These are phyloP conservation scores for Drosophila kanapiae DNA, from an alignment of 1,140 invertebrate species.

Conservation along the genomic window DNA sequence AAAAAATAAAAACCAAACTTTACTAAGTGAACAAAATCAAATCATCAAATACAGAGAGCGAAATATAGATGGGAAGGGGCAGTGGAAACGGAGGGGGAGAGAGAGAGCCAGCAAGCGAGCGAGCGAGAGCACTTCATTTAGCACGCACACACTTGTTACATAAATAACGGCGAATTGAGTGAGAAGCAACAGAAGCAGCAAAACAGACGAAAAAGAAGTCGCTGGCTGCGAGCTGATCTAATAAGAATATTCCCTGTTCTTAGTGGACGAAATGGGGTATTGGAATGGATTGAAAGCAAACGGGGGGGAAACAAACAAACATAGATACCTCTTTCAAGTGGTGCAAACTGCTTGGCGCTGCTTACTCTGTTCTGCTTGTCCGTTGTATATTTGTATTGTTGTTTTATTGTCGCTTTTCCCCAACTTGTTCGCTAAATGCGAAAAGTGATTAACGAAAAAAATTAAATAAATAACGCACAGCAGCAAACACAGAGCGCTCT, in stretches of 20 bases:
- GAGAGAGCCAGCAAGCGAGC: slow-evolving; percentile 14
- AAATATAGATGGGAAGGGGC: background rate
- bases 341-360: slow-evolving; percentile 69
- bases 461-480: slow-evolving; percentile 64
- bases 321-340: slow-evolving; percentile 67
- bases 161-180: slow-evolving; percentile 81
- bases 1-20: slow-evolving; percentile 43
- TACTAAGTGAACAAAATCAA: slow-evolving; percentile 53
- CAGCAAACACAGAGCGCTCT: slow-evolving; percentile 48
- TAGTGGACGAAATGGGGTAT: slow-evolving; percentile 30
- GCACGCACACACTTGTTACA: slow-evolving; percentile 80
- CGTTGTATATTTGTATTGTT: slow-evolving; percentile 54
- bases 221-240: slow-evolving; percentile 65
- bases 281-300: background rate
- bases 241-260: slow-evolving; percentile 56
- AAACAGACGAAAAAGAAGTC: slow-evolving; percentile 66
- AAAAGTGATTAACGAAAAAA: slow-evolving; percentile 71
- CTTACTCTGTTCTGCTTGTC: slow-evolving; percentile 36
- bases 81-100: slow-evolving; percentile 5
- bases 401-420: slow-evolving; percentile 46
- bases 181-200: slow-evolving; percentile 62
- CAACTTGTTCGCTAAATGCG: slow-evolving; percentile 56
- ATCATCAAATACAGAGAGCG: slow-evolving; percentile 57
- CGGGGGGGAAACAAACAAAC: slow-evolving; percentile 24
- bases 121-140: slow-evolving; percentile 66